Evolutionary conservation across 2,113 vertebrate species (phyloP).

Genomic region (Lagopus leucura): DNA sequence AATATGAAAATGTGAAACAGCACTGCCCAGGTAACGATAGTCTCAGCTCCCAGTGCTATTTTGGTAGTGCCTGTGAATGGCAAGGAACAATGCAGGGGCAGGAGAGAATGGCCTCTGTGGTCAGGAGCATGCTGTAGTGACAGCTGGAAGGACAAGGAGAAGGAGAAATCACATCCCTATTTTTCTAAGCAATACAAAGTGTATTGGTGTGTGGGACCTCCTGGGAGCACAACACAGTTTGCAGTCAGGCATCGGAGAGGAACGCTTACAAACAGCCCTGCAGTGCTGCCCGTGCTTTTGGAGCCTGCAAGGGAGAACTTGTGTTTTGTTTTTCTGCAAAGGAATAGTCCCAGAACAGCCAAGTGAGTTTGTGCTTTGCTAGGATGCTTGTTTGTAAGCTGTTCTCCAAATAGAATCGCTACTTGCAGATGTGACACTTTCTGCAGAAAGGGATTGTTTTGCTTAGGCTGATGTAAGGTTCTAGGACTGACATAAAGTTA

Average conservation of each 20-base stretch:
- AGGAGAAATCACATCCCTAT: conserved; percentile 32
- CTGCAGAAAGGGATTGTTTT: background rate
- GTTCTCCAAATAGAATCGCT: background rate
- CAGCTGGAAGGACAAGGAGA: conserved; percentile 10
- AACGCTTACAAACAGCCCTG: background rate
- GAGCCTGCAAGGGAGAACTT: background rate
- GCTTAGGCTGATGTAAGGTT: background rate
- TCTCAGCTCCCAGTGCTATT: background rate
- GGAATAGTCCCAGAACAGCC: background rate
- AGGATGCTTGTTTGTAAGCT: background rate
- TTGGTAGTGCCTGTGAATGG: background rate
- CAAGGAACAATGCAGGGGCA: background rate
- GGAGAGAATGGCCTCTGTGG: background rate
- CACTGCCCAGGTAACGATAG: background rate
- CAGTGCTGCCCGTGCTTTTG: background rate
- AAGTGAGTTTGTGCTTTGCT: background rate
- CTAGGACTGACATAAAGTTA: background rate
- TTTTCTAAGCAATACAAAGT: conserved; percentile 33
- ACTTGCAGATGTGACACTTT: background rate
- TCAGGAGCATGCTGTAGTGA: background rate
- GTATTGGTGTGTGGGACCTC: conserved; percentile 15
- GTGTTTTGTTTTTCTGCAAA: background rate
- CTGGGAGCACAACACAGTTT: conserved; percentile 12
- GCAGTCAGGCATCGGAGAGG: background rate
- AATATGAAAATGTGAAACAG: background rate